phyloP scores from a whole-genome alignment of 1,140 invertebrate species.

The Propsilocerus akamusi region DNA sequence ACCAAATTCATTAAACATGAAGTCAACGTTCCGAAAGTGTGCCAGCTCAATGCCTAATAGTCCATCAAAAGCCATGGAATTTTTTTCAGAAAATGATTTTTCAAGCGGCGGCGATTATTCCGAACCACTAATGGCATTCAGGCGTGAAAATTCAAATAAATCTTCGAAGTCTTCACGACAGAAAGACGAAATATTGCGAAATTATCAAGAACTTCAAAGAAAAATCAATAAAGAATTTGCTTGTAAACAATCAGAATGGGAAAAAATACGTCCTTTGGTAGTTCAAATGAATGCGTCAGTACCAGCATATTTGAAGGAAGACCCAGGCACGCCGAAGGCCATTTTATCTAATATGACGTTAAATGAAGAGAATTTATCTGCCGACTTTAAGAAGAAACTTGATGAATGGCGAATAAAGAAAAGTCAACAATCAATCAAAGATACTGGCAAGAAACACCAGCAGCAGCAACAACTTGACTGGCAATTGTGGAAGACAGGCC shows the following conservation, averaged over 20 bases:
- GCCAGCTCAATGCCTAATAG: constrained; percentile 40
- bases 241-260: constrained; percentile 52
- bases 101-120: constrained; percentile 21
- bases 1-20: constrained; percentile 12
- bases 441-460: constrained; percentile 6
- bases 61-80: constrained; percentile 37
- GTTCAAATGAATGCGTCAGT: constrained; percentile 14
- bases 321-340: constrained; percentile 9
- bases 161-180: constrained; percentile 15
- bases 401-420: constrained; percentile 70
- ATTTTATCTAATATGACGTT: constrained; percentile 13
- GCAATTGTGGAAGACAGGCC: constrained; percentile 41
- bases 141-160: constrained; percentile 6
- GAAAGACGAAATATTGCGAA: constrained; percentile 33
- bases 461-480: constrained; percentile 33
- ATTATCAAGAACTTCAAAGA: constrained; percentile 41
- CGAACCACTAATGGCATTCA: constrained; percentile 19
- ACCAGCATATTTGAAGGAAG: constrained; percentile 19
- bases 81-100: constrained; percentile 27
- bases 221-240: constrained; percentile 53
- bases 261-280: constrained; percentile 23
- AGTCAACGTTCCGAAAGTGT: constrained; percentile 18
- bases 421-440: constrained; percentile 9
- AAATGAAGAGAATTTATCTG: constrained; percentile 44
- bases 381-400: constrained; percentile 63